Evolutionary conservation across 64 coral and sea anemone species (phyloP).

Genomic region (Montipora foliosa): DNA sequence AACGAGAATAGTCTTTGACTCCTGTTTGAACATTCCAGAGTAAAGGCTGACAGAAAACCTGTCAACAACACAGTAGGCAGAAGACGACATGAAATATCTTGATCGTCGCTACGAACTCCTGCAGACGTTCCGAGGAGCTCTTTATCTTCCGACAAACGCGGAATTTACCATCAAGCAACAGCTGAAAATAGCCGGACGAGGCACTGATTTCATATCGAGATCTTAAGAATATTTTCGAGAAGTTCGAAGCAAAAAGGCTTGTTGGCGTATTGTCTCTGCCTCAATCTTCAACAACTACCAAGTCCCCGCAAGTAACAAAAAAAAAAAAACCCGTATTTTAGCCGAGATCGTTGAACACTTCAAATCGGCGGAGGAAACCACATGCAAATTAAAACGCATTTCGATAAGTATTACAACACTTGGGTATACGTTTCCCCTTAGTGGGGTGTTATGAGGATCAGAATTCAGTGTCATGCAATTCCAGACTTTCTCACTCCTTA

Average conservation of each 20-base stretch:
- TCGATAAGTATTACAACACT: too few relatives aligned
- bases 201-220: constrained; percentile 23
- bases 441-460: too few relatives aligned
- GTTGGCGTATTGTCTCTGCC: constrained; percentile 47
- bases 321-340: constrained; percentile 4
- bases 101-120: too few relatives aligned
- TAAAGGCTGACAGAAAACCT: not conserved
- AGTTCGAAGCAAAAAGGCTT: constrained; percentile 9
- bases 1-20: not conserved
- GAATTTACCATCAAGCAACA: constrained; percentile 10
- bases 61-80: too few relatives aligned
- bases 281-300: not conserved
- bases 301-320: constrained; percentile 16
- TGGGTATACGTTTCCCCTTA: too few relatives aligned
- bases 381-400: too few relatives aligned
- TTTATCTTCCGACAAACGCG: constrained; percentile 1
- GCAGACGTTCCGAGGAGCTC: not conserved
- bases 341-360: too few relatives aligned
- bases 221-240: not conserved
- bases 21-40: not conserved
- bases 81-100: too few relatives aligned
- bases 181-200: constrained; percentile 46
- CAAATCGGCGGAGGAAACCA: too few relatives aligned
- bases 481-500: too few relatives aligned
- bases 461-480: too few relatives aligned